Base-by-base conservation (phyloP, 2,797 vertebrate genomes). In the Toxotes lorentzi region DNA sequence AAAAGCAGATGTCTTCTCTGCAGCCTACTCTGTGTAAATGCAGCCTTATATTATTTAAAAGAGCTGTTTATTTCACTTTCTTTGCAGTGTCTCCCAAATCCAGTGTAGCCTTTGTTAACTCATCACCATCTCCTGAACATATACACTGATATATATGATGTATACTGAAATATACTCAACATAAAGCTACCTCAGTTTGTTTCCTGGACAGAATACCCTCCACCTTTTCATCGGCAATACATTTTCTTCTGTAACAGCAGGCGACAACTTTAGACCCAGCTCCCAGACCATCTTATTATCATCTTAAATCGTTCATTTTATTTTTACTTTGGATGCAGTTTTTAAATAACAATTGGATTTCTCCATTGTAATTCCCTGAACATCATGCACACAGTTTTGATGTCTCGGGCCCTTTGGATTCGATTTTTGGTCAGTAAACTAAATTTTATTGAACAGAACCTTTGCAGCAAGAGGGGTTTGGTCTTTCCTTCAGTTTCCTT, bases 171-270 rank as follows among this genome's bases (percentile, higher is more conserved):
- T 61, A 34, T 60, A 71, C 40, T 70, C 14, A 70, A 73, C 73
- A 72, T 80, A 51, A 73, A 78, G 47, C 89, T 88, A 90, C 87
- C 89, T 90, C 87, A 80, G 78, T 88, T 83, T 73, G 67, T 72
- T 76, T 79, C n/a, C 61, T 41, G 64, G 56, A 78, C 50, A 76
- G 60, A 70, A 79, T 14, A 70, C 70, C 73, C 59, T 67, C 63
- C 63, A 63, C 38, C 40, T 19, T 47, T 24, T 71, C 63, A 54
- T 30, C 13, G 0, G 34, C 48, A 67, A n/a, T 34, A 64, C 30
- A 4, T 48, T 3, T 47, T 12, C 16, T 19, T 10, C 54, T 51
- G 16, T 59, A 8, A 61, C 47, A 35, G 27, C 38, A 24, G 17
- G 24, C 6, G 2, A 38, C 2, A 3, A 3, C 48, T 51, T 54